Base-by-base conservation (phyloP, 2,888 invertebrate genomes). In the Osedax frankpressi region DNA sequence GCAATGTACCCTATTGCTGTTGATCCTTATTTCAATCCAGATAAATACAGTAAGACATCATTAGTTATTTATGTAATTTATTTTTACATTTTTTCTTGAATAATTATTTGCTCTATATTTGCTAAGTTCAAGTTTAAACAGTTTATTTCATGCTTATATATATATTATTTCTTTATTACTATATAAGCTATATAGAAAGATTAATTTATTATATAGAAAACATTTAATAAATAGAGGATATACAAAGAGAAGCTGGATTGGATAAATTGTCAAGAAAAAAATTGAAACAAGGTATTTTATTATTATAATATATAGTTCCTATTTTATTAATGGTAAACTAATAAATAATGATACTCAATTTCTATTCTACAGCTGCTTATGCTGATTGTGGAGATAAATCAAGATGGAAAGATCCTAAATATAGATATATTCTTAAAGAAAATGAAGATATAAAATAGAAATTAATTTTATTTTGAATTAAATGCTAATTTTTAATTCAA, bases 1-100 rank as follows among this genome's bases (percentile, higher is more conserved):
- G 84, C 87, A 2, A 79, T 88, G 69, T 89, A 89, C 82, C 88
- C 89, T 6, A 86, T 88, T 73, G 86, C 87, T 19, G 86, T 90
- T 75, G 84, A 86, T 69, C 90, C 90, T 2, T 88, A 89, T 87
- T 82, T 89, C 2, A 86, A 90, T 82, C 82, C 88, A 75, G 87
- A 88, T 0, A 84, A 87, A 76, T 90, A 89, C 79, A 89, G 90
- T 90, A 86, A 86, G 88, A 79, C 14, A 69, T 25, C 60, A 68
- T 30, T 65, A 24, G 19, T 19, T n/a, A 2, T 63, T 24, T 28
- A 24, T 24, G 28, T 28, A 30, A 27, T 11, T 3, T 19, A 71
- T 72, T 26, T 63, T 14, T 6, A 63, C 3, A 19, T 28, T 70
- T 11, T 70, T 14, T 70, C 19, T 6, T 28, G 11, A 29, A 24